Base-by-base conservation (phyloP, 2,113 vertebrate species). In the Scomber scombrus region DNA sequence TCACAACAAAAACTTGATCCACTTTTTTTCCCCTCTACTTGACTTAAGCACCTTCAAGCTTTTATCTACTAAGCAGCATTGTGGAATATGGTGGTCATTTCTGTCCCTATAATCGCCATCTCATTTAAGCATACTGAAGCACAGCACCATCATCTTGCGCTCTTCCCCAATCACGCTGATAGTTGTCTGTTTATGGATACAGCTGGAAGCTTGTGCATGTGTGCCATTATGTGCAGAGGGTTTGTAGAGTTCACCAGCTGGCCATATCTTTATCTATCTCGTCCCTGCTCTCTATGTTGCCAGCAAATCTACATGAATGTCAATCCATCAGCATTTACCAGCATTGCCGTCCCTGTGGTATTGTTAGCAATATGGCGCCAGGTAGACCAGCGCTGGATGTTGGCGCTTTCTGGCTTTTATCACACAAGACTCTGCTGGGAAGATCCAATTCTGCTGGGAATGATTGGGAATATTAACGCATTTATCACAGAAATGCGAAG, bases 401-500 rank as follows among this genome's bases (percentile, higher is more conserved):
- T 69, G 66, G 49, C 5, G 14, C 49, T 86, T 81, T 85, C 57
- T 51, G 71, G 62, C 18, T 82, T 85, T 93, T 82, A 92, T 93
- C 72, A 78, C 13, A 55, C 47, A 60, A 26, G 61, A 60, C 71
- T 73, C 54, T 62, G 46, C 71, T 47, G 15, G 21, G 61, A 80
- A 83, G 67, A 82, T 76, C 58, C 45, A 56, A 78, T 84, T 71
- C 64, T 60, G 19, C 15, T 54, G 18, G 51, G 65, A 67, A 65
- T 63, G 14, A 81, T 18, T 58, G 77, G 29, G 7, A 58, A 74
- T 76, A 89, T 90, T 87, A 81, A 68, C 49, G 64, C 84, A 89
- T 91, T 78, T 50, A 68, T 91, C 86, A 85, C 2, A 50, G 52
- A 68, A 47, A 61, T 75, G 49, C 26, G 56, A 19, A 61, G 5